phyloP scores from a whole-genome alignment of 2,888 invertebrate genomes.

The Falcaria lacertinaria region DNA sequence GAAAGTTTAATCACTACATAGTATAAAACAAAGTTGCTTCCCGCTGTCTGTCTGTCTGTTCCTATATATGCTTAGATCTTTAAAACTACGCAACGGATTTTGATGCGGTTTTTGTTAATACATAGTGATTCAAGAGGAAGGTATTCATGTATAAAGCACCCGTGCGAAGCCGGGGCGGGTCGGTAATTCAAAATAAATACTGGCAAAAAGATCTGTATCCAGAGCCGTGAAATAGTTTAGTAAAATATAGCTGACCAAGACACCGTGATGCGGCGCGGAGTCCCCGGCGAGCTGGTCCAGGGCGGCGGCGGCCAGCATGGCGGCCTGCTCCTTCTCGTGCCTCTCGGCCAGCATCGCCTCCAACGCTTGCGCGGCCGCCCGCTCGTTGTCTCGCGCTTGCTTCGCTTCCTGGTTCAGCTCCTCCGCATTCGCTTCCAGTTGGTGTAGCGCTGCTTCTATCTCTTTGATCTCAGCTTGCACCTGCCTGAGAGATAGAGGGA shows the following conservation, averaged over 20 bases:
- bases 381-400: constrained; percentile 51
- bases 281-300: constrained; percentile 29
- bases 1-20: too few species aligned
- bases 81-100: too few species aligned
- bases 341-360: constrained; percentile 45
- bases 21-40: too few species aligned
- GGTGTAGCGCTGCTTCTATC: constrained; percentile 36
- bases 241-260: constrained; percentile 34
- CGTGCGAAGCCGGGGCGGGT: too few species aligned
- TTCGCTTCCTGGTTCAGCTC: constrained; percentile 44
- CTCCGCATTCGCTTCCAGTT: constrained; percentile 47
- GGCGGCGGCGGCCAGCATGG: constrained; percentile 43
- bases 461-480: constrained; percentile 54
- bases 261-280: constrained; percentile 47
- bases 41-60: too few species aligned
- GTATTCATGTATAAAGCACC: too few species aligned
- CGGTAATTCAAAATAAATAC: too few species aligned
- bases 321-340: constrained; percentile 43
- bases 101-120: too few species aligned
- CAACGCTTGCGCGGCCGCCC: constrained; percentile 43
- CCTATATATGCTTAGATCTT: too few species aligned
- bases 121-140: too few species aligned
- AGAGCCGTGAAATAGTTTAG: too few species aligned
- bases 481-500: constrained; percentile 29
- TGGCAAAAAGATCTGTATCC: too few species aligned